phyloP scores from a whole-genome alignment of 2,888 invertebrate species.

The Chrysomela aeneicollis region DNA sequence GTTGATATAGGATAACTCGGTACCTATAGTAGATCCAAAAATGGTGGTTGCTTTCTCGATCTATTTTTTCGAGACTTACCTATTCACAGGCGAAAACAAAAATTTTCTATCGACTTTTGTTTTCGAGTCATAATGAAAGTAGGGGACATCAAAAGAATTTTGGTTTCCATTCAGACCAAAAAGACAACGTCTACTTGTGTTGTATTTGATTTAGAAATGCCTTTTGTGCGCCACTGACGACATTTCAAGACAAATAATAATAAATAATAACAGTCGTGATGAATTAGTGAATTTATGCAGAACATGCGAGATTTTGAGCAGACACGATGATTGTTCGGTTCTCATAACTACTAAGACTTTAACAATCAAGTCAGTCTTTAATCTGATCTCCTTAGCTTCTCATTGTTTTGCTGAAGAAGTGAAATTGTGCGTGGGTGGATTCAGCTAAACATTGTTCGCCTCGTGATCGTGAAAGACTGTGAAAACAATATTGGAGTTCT shows the following conservation, averaged over 20 bases:
- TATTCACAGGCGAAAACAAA: too few relatives aligned
- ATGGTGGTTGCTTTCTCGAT: too few relatives aligned
- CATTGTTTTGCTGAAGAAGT: neutral
- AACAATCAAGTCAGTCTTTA: neutral
- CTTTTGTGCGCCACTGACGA: neutral
- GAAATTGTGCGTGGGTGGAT: neutral
- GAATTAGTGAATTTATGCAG: neutral
- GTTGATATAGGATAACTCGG: too few relatives aligned
- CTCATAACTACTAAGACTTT: neutral
- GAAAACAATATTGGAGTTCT: neutral
- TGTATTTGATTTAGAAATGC: too few relatives aligned
- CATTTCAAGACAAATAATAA: neutral
- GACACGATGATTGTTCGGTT: neutral
- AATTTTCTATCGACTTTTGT: too few relatives aligned
- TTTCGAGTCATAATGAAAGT: too few relatives aligned
- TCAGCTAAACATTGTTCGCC: neutral
- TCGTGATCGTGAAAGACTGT: neutral
- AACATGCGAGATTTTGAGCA: constrained; percentile 1
- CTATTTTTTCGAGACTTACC: too few relatives aligned
- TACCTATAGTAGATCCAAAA: too few relatives aligned
- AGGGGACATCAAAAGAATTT: too few relatives aligned
- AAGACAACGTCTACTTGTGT: too few relatives aligned
- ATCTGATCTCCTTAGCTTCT: neutral
- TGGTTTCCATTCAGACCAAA: too few relatives aligned
- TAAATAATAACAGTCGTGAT: neutral